Evolutionary conservation across 2,888 invertebrate species (phyloP).

Genomic region (Geotrupes spiniger): DNA sequence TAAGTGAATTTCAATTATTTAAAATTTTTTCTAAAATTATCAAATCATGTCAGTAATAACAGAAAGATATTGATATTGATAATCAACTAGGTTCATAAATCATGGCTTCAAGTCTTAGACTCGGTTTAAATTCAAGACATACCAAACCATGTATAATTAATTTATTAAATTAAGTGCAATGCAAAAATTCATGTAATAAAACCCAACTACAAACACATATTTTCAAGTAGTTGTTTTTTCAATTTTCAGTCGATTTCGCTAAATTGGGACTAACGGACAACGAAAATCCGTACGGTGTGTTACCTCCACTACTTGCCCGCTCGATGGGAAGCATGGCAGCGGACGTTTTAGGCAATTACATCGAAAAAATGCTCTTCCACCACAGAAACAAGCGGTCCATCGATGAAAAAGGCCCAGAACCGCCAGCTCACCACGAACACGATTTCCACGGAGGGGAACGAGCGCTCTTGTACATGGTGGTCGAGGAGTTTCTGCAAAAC

Average conservation of each 20-base stretch:
- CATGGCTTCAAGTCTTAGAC: too few species aligned
- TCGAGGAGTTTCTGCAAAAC: conserved; percentile 76
- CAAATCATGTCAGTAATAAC: too few species aligned
- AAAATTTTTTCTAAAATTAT: too few species aligned
- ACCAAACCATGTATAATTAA: too few species aligned
- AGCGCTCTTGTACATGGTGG: conserved; percentile 72
- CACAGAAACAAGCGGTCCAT: conserved; percentile 46
- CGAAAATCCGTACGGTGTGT: conserved; percentile 79
- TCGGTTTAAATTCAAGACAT: too few species aligned
- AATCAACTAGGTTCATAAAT: too few species aligned
- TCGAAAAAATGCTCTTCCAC: conserved; percentile 66
- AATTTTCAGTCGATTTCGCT: conserved; percentile 77
- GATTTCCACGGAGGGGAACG: conserved; percentile 81
- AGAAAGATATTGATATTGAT: too few species aligned
- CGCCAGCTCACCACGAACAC: conserved; percentile 48
- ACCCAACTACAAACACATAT: too few species aligned
- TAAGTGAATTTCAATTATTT: conserved; percentile 1
- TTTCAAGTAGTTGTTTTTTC: conserved; percentile 4
- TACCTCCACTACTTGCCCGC: conserved; percentile 73
- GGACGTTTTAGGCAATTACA: conserved; percentile 67
- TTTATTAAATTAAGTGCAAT: too few species aligned
- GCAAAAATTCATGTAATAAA: too few species aligned
- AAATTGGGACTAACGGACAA: conserved; percentile 84
- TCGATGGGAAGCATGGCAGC: conserved; percentile 75
- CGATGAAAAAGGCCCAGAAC: conserved; percentile 41